Evolutionary conservation across 2,888 invertebrate genomes (phyloP).

Genomic region (Drosophila setosimentum): DNA sequence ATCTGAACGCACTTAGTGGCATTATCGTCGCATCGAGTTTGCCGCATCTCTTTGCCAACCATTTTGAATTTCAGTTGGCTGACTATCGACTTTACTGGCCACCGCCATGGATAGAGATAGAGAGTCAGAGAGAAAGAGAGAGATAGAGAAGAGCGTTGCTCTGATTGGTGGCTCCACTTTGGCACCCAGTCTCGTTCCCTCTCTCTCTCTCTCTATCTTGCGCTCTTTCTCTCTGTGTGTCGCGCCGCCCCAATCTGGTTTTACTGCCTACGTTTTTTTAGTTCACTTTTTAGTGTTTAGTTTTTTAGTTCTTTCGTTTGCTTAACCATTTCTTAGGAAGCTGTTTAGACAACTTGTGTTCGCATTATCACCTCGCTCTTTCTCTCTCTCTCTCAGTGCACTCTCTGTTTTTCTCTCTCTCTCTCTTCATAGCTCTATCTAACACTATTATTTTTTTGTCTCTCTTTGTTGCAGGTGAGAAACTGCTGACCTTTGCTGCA

Average conservation of each 20-base stretch:
- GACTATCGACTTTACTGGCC: conserved; percentile 10
- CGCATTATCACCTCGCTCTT: conserved; percentile 19
- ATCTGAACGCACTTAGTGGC: conserved; percentile 61
- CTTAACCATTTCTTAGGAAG: conserved; percentile 15
- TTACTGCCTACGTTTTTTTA: conserved; percentile 56
- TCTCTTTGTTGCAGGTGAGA: conserved; percentile 25
- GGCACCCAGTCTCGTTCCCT: conserved; percentile 27
- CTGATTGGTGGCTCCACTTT: conserved; percentile 80
- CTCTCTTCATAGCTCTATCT: background rate
- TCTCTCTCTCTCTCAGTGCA: background rate
- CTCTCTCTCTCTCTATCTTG: conserved; percentile 3
- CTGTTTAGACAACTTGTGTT: conserved; percentile 25
- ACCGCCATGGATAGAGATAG: conserved; percentile 9
- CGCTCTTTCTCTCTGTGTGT: conserved; percentile 72
- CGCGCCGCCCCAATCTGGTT: conserved; percentile 85
- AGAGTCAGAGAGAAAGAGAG: background rate
- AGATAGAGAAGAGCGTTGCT: conserved; percentile 45
- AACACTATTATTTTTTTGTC: conserved; percentile 5
- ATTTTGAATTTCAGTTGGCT: conserved; percentile 56
- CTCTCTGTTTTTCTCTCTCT: background rate
- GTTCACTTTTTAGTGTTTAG: conserved; percentile 29
- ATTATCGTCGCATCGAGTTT: conserved; percentile 52
- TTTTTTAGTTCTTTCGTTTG: conserved; percentile 31
- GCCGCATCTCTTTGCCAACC: conserved; percentile 52
- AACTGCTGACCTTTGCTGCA: conserved; percentile 36